These are phyloP conservation scores for Ascidia mentula DNA, from an alignment of 23 tunicate genomes.

Conservation along the genomic window DNA sequence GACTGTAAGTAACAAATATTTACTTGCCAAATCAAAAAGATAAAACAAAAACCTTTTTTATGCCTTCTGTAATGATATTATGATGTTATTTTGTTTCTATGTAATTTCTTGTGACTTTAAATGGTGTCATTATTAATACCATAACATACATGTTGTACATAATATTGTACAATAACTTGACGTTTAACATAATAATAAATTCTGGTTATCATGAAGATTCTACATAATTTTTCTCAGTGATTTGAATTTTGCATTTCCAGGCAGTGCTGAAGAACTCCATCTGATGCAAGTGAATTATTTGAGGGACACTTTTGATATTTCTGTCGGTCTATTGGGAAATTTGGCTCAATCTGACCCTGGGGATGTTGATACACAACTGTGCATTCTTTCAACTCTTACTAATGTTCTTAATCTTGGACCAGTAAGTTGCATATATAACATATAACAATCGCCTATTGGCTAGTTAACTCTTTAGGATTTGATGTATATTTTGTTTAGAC, in stretches of 20 bases:
- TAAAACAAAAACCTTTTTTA: too few species aligned
- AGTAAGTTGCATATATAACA: background rate
- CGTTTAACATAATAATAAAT: too few species aligned
- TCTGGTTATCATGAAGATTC: too few species aligned
- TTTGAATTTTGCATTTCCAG: background rate
- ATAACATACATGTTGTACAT: too few species aligned
- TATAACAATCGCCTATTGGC: background rate
- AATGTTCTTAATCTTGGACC: background rate
- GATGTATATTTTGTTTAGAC: background rate
- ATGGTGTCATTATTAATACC: too few species aligned
- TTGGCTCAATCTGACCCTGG: background rate
- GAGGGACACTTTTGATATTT: background rate
- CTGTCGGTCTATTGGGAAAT: background rate
- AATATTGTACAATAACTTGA: too few species aligned
- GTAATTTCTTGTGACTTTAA: too few species aligned
- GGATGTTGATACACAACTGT: background rate
- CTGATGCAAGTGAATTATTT: background rate
- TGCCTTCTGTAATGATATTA: too few species aligned
- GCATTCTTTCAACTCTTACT: background rate
- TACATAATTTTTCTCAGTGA: too few species aligned
- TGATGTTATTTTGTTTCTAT: too few species aligned
- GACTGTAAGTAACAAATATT: too few species aligned
- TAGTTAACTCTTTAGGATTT: background rate
- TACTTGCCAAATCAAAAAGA: too few species aligned
- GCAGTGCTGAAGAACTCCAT: background rate